Base-by-base conservation (phyloP, 2,888 invertebrate species). In the Nycteola revayana region DNA sequence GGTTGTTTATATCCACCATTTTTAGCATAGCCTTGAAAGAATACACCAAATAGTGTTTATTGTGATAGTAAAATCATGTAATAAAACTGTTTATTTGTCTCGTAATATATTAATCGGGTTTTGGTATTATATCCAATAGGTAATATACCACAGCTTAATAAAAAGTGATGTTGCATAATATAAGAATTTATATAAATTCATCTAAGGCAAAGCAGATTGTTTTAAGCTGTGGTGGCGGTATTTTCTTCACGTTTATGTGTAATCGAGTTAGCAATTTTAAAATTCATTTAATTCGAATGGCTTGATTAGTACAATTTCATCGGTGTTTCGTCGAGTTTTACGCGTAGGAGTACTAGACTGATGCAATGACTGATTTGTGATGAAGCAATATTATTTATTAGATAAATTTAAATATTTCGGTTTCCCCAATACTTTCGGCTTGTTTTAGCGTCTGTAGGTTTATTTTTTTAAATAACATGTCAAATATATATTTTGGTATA, bases 381-480 rank as follows among this genome's bases (percentile, higher is more conserved):
- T 73, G 70, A 83, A 86, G 86, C 86, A 86, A 87, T 87, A 86
- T 84, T 83, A 81, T 83, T 85, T 84, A 80, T 75, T 83, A 80
- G 77, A 75, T 51, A 72, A 79, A 71, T 60, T 45, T 73, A 60
- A 72, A 65, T 58, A 60, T 58, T 63, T 66, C 60, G 54, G 55
- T 43, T 53, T 41, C 27, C 30, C 25, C 37, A 31, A 49, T 14
- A 48, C 49, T 35, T 44, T 46, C 52, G 42, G 31, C 34, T 39
- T 45, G 36, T 44, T 45, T 30, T 22, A 27, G 14, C 5, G 14
- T 14, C 5, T 14, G 14, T 3, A 2, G 14, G 14, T 3, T 3
- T 3, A 5, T 14, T 5, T 2, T 14, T 14, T 14, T 14, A 14
- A 14, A 10, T 17, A 39, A 35, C 43, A 55, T 58, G 55, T 55